phyloP scores from a whole-genome alignment of 2,113 vertebrate genomes.

The Suncus etruscus region DNA sequence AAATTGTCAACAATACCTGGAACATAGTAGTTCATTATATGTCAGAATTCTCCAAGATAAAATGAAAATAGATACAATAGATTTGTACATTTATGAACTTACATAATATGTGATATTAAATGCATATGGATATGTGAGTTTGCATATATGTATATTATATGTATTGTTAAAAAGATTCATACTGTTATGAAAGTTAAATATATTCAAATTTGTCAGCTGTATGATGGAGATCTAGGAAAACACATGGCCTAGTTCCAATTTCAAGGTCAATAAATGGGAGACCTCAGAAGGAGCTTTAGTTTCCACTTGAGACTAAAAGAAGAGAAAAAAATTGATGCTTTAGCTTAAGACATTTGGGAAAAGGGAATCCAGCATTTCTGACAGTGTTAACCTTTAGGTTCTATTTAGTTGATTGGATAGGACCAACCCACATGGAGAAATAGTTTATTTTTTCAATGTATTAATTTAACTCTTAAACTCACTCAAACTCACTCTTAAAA shows the following conservation, averaged over 20 bases:
- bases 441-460: neutral
- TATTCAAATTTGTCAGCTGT: too few species aligned
- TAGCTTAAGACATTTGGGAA: neutral
- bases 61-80: too few species aligned
- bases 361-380: neutral
- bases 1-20: neutral
- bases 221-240: neutral
- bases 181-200: too few species aligned
- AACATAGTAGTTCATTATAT: neutral
- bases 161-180: too few species aligned
- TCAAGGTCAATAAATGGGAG: neutral
- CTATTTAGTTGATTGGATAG: neutral
- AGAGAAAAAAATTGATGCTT: neutral
- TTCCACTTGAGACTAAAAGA: neutral
- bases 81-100: too few species aligned
- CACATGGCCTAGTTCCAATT: neutral
- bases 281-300: neutral
- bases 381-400: neutral
- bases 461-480: neutral
- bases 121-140: neutral
- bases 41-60: too few species aligned
- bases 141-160: too few species aligned
- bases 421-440: neutral
- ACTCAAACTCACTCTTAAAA: neutral
- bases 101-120: neutral